Evolutionary conservation across 2,888 invertebrate species (phyloP).

Genomic region (Eupithecia insigniata): DNA sequence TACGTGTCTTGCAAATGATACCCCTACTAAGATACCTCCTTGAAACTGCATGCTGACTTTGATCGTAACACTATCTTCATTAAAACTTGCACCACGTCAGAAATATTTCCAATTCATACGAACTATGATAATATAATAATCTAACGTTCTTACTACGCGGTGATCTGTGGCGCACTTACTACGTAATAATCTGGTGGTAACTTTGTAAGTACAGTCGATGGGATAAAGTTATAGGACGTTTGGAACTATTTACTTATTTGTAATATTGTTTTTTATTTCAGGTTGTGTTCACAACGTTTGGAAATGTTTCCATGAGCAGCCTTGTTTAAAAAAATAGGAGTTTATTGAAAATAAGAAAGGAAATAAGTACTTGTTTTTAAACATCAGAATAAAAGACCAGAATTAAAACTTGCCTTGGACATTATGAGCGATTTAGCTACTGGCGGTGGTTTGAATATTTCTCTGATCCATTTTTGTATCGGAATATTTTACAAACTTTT

Average conservation of each 20-base stretch:
- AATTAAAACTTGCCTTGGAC: too few relatives aligned
- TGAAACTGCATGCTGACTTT: constrained; percentile 7
- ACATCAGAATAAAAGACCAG: too few relatives aligned
- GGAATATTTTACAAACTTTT: too few relatives aligned
- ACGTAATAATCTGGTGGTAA: constrained; percentile 10
- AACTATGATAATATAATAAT: constrained; percentile 17
- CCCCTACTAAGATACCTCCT: not conserved
- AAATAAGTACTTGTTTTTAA: too few relatives aligned
- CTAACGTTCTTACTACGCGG: constrained; percentile 8
- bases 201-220: not conserved
- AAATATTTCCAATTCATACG: not conserved
- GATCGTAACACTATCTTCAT: constrained; percentile 19
- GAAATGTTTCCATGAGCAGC: not conserved
- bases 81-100: constrained; percentile 26
- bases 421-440: too few relatives aligned
- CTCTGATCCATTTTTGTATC: too few relatives aligned
- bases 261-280: not conserved
- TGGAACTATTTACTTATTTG: not conserved
- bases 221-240: not conserved
- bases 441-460: not conserved
- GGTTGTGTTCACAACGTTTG: not conserved
- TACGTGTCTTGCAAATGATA: not conserved
- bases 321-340: not conserved
- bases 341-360: not conserved
- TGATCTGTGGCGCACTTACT: constrained; percentile 15